Conservation (phyloP, 2,888 invertebrate species). For the Cantharis rustica region DNA sequence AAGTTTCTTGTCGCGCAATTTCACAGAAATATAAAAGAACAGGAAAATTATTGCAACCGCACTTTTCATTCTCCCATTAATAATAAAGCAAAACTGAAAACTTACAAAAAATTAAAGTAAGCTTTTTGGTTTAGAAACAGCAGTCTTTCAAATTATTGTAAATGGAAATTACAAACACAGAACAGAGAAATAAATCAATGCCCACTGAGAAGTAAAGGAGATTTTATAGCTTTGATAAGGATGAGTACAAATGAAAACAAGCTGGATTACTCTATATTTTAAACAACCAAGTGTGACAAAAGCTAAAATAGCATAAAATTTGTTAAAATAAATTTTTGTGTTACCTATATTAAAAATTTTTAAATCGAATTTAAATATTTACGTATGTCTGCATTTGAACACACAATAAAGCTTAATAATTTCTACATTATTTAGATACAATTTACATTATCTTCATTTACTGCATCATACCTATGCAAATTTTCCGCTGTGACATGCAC, state of each 20-base stretch:
- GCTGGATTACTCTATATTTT: background rate
- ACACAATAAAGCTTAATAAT: background rate
- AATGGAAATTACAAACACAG: background rate
- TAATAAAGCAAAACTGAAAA: background rate
- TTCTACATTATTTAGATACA: background rate
- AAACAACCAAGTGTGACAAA: background rate
- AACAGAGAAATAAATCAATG: background rate
- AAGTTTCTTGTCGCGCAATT: background rate
- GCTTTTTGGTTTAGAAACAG: background rate
- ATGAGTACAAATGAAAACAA: background rate
- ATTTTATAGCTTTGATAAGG: background rate
- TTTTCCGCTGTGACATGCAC: background rate
- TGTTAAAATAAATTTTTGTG: background rate
- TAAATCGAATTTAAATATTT: background rate
- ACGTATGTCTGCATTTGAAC: background rate
- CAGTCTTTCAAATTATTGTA: background rate
- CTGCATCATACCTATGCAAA: background rate
- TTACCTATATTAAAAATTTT: background rate
- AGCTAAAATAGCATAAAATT: background rate
- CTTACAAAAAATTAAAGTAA: background rate
- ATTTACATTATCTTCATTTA: background rate
- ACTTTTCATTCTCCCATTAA: background rate
- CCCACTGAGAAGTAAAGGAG: background rate
- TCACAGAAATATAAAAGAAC: background rate
- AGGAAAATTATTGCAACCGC: background rate